phyloP scores from a whole-genome alignment of 2,888 invertebrate species.

The Willowsia nigromaculata region DNA sequence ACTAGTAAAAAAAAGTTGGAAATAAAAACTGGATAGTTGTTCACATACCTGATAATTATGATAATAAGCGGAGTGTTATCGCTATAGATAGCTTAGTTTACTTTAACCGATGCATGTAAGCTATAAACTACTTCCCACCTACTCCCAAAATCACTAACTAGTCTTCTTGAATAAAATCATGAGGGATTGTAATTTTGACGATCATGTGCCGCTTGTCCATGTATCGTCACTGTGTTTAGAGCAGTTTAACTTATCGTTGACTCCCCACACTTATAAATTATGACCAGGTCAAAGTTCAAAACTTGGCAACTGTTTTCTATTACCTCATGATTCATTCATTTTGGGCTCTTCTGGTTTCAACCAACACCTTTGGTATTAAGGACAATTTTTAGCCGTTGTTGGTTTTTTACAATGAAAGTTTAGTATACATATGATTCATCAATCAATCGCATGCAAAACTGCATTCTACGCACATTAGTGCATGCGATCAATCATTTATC shows the following conservation, averaged over 20 bases:
- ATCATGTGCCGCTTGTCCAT: neutral
- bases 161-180: no score
- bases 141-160: no score
- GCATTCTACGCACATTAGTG: neutral
- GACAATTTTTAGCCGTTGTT: no score
- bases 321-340: neutral
- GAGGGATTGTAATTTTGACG: no score
- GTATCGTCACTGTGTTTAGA: neutral
- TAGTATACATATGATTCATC: no score
- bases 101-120: neutral
- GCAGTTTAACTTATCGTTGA: neutral
- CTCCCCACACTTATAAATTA: no score
- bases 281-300: constrained; percentile 38
- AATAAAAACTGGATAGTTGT: neutral
- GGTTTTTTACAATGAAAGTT: no score
- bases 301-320: neutral
- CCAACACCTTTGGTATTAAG: no score
- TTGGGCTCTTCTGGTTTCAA: neutral
- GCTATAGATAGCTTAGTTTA: neutral
- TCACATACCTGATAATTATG: neutral
- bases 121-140: no score
- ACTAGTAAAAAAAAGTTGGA: neutral
- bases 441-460: neutral
- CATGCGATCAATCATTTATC: constrained; percentile 2
- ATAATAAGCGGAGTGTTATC: neutral